Conservation (phyloP, 2,888 invertebrate species). For the Tetropium fuscum region DNA sequence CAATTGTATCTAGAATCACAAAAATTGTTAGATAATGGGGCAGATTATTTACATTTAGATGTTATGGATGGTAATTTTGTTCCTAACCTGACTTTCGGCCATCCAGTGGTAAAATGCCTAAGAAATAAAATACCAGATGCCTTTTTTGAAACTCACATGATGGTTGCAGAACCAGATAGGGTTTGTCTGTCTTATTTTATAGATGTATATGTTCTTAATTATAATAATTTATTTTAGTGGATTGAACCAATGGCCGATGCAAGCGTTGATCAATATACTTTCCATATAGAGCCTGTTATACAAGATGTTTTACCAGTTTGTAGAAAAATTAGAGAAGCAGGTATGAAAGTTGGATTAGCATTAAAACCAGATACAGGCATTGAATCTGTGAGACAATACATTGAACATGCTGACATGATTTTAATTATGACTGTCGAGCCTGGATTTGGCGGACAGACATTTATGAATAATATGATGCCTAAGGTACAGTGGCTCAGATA, state of each 20-base stretch:
- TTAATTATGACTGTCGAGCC: constrained; percentile 99
- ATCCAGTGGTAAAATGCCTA: constrained; percentile 95
- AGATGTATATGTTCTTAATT: constrained; percentile 34
- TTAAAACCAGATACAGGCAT: constrained; percentile 94
- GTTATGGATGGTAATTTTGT: constrained; percentile 99
- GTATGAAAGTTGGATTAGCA: constrained; percentile 97
- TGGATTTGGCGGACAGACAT: constrained; percentile 98
- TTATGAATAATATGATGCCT: constrained; percentile 95
- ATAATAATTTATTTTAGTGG: constrained; percentile 75
- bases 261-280: constrained; percentile 97
- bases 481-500: constrained; percentile 91
- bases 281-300: constrained; percentile 91
- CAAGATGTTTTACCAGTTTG: constrained; percentile 82
- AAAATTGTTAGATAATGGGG: constrained; percentile 89
- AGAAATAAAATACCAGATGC: constrained; percentile 85
- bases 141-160: constrained; percentile 99
- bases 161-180: constrained; percentile 94
- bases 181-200: too few species aligned
- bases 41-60: constrained; percentile 98
- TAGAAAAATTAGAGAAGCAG: constrained; percentile 89
- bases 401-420: constrained; percentile 90
- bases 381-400: constrained; percentile 81
- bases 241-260: constrained; percentile 96
- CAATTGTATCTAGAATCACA: constrained; percentile 88
- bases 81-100: constrained; percentile 96